These are phyloP conservation scores for Apamea epomidion DNA, from an alignment of 2,888 invertebrate genomes.

Conservation along the genomic window DNA sequence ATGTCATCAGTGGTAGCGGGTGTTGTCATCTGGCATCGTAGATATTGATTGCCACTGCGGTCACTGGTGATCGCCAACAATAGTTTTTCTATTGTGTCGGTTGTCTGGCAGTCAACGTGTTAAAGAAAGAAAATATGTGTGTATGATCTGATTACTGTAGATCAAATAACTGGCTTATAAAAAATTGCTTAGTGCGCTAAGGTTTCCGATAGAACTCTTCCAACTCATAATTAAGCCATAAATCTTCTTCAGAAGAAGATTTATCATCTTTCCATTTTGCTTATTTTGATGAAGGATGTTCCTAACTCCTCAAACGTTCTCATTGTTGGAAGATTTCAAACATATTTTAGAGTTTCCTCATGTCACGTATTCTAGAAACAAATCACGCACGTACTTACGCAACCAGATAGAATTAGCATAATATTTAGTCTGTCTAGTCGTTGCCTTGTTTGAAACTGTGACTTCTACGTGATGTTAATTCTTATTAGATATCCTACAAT, in stretches of 20 bases:
- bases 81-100: too few species aligned
- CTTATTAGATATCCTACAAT: conserved; percentile 22
- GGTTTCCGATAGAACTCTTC: not conserved
- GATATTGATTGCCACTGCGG: too few species aligned
- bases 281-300: not conserved
- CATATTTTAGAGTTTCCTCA: conserved; percentile 4
- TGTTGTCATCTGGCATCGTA: not conserved
- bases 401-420: conserved; percentile 55
- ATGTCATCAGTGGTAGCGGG: not conserved
- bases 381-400: conserved; percentile 51
- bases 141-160: too few species aligned
- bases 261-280: not conserved
- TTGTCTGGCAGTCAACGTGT: too few species aligned
- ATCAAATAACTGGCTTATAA: not conserved
- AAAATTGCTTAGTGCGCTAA: not conserved
- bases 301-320: not conserved
- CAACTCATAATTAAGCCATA: not conserved
- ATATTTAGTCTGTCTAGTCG: conserved; percentile 57
- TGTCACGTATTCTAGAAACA: conserved; percentile 41
- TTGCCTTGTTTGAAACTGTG: conserved; percentile 37
- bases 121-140: not conserved
- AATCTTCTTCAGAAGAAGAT: not conserved
- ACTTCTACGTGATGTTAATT: conserved; percentile 54
- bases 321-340: not conserved
- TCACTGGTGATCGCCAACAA: too few species aligned